Evolutionary conservation across 2,888 invertebrate species (phyloP), one percentile per base, ranked within the genome.

Genomic region (Agrotis puta): DNA sequence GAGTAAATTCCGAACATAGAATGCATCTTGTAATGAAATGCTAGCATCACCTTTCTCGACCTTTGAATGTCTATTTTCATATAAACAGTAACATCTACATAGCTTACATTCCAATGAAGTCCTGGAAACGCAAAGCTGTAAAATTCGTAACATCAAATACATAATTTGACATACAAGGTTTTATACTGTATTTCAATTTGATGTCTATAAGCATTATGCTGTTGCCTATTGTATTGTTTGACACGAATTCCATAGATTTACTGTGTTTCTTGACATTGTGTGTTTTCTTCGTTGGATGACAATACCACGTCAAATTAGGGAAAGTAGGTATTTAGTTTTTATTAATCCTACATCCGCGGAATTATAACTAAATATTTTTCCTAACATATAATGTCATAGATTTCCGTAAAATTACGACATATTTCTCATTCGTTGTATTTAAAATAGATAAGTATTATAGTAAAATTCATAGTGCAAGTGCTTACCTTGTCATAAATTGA

Each of bases 1-100:
- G 3, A 61, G 51, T 64, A 43, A 6, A 51, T 61, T 47, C 59
- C 20, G 9, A 27, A 13, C 16, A 53, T 14, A 18, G n/a, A 20
- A 16, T 24, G 45, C 53, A 11, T 45, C 22, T 27, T 14, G 20
- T 58, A 71, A 58, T 70, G 62, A 43, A n/a, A 43, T 27, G 9
- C 54, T 22, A 43, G 51, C 39, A 50, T 65, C 64, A 54, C 53
- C 53, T 65, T 65, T n/a, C 33, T 24, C 13, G 53, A 77, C 77
- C 58, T 72, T 70, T 18, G 16, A 18, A 57, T 27, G 20, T 64
- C 64, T 70, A 45, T 76, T 54, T 63, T 24, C 33, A 48, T 64
- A 39, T 47, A 5, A 64, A 70, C 20, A n/a, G 3, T 47, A 2
- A 51, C 59, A 33, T 56, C 14, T 39, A 27, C 39, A 53, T 47